Evolutionary conservation across 2,797 vertebrate genomes (phyloP).

Genomic region (Rachycentron canadum): DNA sequence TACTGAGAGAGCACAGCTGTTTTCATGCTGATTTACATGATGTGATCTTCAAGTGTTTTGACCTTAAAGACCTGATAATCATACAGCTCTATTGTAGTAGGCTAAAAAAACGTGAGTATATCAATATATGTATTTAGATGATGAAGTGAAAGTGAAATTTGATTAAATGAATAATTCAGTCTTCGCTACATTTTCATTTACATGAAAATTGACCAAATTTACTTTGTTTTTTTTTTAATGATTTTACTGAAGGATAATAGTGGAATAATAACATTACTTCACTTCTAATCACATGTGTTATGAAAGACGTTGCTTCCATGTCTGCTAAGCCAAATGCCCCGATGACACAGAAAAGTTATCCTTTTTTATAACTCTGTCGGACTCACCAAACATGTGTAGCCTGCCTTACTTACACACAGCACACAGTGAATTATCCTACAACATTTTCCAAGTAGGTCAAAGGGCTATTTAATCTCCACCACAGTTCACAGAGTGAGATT

Average conservation of each 20-base stretch:
- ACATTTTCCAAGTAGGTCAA: constrained; percentile 14
- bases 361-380: background rate
- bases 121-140: too few relatives aligned
- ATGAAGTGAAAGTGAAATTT: too few relatives aligned
- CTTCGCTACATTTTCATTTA: background rate
- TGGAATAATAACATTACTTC: background rate
- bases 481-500: too few relatives aligned
- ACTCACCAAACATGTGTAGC: background rate
- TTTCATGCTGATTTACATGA: background rate
- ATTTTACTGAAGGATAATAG: background rate
- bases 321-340: background rate
- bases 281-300: background rate
- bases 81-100: too few relatives aligned
- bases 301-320: background rate
- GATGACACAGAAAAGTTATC: background rate
- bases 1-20: background rate
- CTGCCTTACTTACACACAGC: background rate
- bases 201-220: too few relatives aligned
- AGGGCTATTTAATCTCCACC: constrained; percentile 8
- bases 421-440: background rate
- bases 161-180: background rate
- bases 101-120: too few relatives aligned
- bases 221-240: background rate
- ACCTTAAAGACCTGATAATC: background rate
- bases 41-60: background rate